These are phyloP conservation scores for Trilocha varians DNA, from an alignment of 2,888 invertebrate species.

Conservation along the genomic window DNA sequence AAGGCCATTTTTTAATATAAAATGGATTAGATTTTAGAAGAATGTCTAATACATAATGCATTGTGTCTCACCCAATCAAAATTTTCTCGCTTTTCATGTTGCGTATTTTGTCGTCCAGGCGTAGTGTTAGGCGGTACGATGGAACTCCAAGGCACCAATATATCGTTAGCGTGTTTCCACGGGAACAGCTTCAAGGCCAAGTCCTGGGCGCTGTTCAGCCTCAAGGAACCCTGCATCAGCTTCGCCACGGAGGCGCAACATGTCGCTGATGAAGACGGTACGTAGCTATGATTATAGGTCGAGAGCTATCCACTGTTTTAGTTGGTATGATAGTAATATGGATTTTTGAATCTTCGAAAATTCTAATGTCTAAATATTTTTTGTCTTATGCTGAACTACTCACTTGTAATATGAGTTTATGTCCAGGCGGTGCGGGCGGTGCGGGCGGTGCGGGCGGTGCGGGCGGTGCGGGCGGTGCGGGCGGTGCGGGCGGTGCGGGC, in stretches of 20 bases:
- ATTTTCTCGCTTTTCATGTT: too few species aligned
- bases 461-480: slow-evolving; percentile 77
- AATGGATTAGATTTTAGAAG: too few species aligned
- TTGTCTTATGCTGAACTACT: neutral
- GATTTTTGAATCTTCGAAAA: too few species aligned
- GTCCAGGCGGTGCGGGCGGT: slow-evolving; percentile 75
- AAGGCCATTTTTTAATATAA: too few species aligned
- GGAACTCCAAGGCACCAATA: slow-evolving; percentile 90
- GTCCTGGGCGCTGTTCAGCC: slow-evolving; percentile 95
- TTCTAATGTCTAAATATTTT: neutral
- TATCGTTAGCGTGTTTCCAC: slow-evolving; percentile 97
- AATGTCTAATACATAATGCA: too few species aligned
- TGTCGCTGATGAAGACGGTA: slow-evolving; percentile 78
- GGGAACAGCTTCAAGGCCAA: slow-evolving; percentile 97
- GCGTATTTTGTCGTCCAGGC: slow-evolving; percentile 62
- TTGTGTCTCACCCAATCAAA: too few species aligned
- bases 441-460: slow-evolving; percentile 91
- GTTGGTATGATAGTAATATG: too few species aligned
- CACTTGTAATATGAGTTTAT: neutral
- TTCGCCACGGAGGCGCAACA: slow-evolving; percentile 96
- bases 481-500: slow-evolving; percentile 69
- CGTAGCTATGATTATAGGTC: too few species aligned
- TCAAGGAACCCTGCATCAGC: slow-evolving; percentile 93
- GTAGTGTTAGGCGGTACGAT: slow-evolving; percentile 91
- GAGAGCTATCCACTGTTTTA: too few species aligned